Percentiles rank a stretch among this genome's conserved stretches.
Evolutionary conservation across 2,888 invertebrate genomes (phyloP).

Genomic region (Anthoptus insignis): DNA sequence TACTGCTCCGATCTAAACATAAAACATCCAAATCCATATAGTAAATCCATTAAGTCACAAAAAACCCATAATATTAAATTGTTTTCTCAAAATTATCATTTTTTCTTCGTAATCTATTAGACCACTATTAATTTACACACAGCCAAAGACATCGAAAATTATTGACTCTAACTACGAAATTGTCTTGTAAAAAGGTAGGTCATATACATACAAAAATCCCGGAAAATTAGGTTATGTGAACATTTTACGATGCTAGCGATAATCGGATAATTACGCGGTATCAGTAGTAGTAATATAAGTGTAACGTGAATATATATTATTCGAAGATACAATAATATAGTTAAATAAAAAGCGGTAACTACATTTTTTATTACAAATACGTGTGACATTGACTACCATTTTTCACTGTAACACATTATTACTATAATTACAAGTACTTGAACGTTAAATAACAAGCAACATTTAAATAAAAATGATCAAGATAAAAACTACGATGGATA

Average conservation of each 20-base stretch:
- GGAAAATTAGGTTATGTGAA: slow-evolving; percentile 82
- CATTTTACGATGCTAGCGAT: slow-evolving; percentile 87
- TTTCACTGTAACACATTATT: slow-evolving; percentile 76
- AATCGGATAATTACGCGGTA: slow-evolving; percentile 60
- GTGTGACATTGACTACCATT: slow-evolving; percentile 76
- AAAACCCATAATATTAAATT: slow-evolving; percentile 75
- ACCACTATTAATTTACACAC: slow-evolving; percentile 82
- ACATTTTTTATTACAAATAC: slow-evolving; percentile 59
- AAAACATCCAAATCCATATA: slow-evolving; percentile 74
- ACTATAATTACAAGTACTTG: slow-evolving; percentile 66
- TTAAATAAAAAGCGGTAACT: slow-evolving; percentile 70
- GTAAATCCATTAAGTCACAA: slow-evolving; percentile 70
- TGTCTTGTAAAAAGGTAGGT: slow-evolving; percentile 69
- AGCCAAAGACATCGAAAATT: slow-evolving; percentile 85
- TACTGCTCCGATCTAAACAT: slow-evolving; percentile 79
- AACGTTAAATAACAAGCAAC: slow-evolving; percentile 65
- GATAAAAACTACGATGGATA: slow-evolving; percentile 65
- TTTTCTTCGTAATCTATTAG: slow-evolving; percentile 65
- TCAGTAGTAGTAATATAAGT: slow-evolving; percentile 54
- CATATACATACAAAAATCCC: slow-evolving; percentile 70
- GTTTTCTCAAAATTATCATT: slow-evolving; percentile 81
- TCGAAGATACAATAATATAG: slow-evolving; percentile 46
- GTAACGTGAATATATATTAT: slow-evolving; percentile 60
- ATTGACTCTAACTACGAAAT: slow-evolving; percentile 78
- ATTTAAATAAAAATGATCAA: slow-evolving; percentile 65